Conservation (phyloP, 2,113 vertebrate species). For the Channa maculata region DNA sequence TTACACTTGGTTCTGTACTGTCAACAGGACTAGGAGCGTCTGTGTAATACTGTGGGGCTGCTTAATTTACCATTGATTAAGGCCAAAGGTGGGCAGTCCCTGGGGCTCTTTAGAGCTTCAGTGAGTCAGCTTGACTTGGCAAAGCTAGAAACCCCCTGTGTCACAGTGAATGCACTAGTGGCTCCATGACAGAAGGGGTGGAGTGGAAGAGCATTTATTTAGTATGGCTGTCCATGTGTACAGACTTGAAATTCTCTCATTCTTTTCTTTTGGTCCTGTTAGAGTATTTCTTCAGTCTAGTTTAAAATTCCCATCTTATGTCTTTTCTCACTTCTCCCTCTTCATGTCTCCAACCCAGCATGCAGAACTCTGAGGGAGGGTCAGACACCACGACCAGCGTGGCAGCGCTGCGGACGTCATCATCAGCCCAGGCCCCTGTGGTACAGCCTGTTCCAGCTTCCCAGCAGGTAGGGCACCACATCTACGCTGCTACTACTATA, state of each 20-base stretch:
- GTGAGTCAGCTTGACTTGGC: slow-evolving; percentile 61
- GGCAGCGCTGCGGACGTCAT: slow-evolving; percentile 86
- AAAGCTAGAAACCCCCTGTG: slow-evolving; percentile 39
- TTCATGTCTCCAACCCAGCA: slow-evolving; percentile 80
- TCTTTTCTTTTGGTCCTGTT: slow-evolving; percentile 11
- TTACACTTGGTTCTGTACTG: slow-evolving; percentile 33
- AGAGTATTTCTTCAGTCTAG: neutral
- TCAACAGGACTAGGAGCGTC: slow-evolving; percentile 30
- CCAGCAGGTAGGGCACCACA: slow-evolving; percentile 88
- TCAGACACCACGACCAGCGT: slow-evolving; percentile 89
- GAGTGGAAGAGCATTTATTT: slow-evolving; percentile 37
- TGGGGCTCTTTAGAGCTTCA: slow-evolving; percentile 30
- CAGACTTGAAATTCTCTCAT: slow-evolving; percentile 10
- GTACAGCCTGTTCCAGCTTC: slow-evolving; percentile 94
- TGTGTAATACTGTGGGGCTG: slow-evolving; percentile 50
- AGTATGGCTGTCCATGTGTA: slow-evolving; percentile 22
- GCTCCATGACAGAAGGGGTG: slow-evolving; percentile 18
- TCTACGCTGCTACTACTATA: slow-evolving; percentile 5
- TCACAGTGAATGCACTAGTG: slow-evolving; percentile 37
- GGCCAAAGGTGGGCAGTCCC: slow-evolving; percentile 54
- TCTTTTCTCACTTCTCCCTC: slow-evolving; percentile 17
- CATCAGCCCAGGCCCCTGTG: slow-evolving; percentile 89
- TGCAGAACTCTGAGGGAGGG: slow-evolving; percentile 94
- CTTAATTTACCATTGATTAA: slow-evolving; percentile 53
- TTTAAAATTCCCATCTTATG: neutral